Conservation (phyloP, 2,113 vertebrate genomes). For the Hemiprocne comata region DNA sequence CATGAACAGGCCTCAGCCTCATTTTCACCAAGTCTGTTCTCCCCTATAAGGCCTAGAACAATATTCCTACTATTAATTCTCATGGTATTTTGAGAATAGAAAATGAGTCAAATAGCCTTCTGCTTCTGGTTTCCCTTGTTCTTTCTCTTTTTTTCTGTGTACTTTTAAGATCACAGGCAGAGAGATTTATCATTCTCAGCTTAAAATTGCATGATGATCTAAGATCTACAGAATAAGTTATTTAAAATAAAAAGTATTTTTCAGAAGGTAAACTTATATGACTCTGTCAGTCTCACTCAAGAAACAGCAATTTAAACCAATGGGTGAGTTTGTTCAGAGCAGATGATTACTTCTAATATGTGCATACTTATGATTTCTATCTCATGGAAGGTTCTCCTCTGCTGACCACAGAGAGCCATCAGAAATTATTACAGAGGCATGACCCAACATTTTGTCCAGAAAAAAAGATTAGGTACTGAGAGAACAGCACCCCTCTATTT, state of each 20-base stretch:
- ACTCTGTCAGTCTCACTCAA: not conserved
- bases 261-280: not conserved
- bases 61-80: not conserved
- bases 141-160: not conserved
- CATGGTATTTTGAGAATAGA: not conserved
- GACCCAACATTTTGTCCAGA: not conserved
- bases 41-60: not conserved
- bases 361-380: not conserved
- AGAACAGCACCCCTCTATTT: not conserved
- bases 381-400: not conserved
- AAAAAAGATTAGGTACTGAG: not conserved
- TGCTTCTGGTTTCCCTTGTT: not conserved
- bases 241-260: not conserved
- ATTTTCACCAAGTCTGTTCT: not conserved
- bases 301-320: not conserved
- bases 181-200: not conserved
- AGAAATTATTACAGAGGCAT: not conserved
- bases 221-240: not conserved
- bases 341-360: not conserved
- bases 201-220: not conserved
- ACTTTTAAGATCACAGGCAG: not conserved
- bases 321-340: not conserved
- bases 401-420: not conserved
- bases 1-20: not conserved
- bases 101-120: not conserved